Evolutionary conservation across 2,888 invertebrate species (phyloP), one percentile per base, ranked within the genome.

Genomic region (Plagodis pulveraria): DNA sequence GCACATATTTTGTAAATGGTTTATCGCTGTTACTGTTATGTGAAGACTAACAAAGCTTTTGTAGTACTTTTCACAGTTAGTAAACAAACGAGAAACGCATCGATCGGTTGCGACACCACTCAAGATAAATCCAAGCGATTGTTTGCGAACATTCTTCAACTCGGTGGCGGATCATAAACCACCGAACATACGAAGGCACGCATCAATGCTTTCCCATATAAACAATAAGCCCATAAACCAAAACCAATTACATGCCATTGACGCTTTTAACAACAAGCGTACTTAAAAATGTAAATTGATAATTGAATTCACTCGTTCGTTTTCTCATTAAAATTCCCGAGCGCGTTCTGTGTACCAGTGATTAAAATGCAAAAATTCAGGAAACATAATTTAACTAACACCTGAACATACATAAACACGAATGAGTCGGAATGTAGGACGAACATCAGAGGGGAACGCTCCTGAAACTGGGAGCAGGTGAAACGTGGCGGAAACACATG

Each of bases 221-320:
- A 82, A 86, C 87, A 84, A 79, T 78, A 76, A 76, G 71, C 74
- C 76, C 81, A 81, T 83, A 84, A 86, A 85, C 67, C 77, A 87
- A 89, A 89, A 82, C 79, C 87, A 87, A 90, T 90, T 86, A 87
- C 84, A 88, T 84, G 87, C 83, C 78, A 76, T 80, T 85, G 85
- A 79, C 73, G 63, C 63, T 63, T 59, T 69, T 63, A 64, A 68
- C 68, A 61, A 61, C 68, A 72, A 66, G 57, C 54, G 34, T 41
- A 58, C 73, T 71, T 66, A 65, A 73, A 72, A 74, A 72, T 74
- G 58, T 63, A 63, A 61, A 69, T 59, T 58, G 63, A 59, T 63
- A 66, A 65, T 63, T 64, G 62, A 59, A 61, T 60, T 63, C 56
- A 58, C 62, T 60, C 62, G 56, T 58, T 54, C 41, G 50, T 40